phyloP scores from a whole-genome alignment of 2,888 invertebrate species.

The Ophraella communa region DNA sequence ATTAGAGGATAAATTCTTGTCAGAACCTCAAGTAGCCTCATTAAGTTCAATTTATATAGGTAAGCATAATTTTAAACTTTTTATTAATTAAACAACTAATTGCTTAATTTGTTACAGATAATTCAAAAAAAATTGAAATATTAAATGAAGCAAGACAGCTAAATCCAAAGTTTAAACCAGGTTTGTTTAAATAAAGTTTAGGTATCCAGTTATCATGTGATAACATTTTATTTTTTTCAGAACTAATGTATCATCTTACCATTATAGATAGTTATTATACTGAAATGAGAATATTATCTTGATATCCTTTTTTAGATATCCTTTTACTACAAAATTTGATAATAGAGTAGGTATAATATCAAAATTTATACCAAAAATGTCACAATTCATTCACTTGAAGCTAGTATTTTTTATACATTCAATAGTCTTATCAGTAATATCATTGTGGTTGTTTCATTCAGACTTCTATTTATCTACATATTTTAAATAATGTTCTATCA shows the following conservation, averaged over 20 bases:
- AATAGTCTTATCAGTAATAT: neutral
- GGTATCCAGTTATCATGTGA: conserved; percentile 16
- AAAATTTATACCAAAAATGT: neutral
- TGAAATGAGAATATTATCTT: conserved; percentile 31
- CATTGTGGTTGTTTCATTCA: too few species aligned
- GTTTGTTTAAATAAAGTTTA: conserved; percentile 46
- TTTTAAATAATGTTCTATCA: too few species aligned
- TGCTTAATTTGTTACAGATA: conserved; percentile 54
- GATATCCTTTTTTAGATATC: conserved; percentile 44
- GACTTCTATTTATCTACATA: too few species aligned
- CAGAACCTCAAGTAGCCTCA: conserved; percentile 54
- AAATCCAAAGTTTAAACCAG: conserved; percentile 51
- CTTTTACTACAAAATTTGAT: conserved; percentile 35
- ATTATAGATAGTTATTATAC: conserved; percentile 22
- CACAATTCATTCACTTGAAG: neutral
- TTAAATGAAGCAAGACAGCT: conserved; percentile 47
- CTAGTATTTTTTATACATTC: too few species aligned
- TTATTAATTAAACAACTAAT: conserved; percentile 3
- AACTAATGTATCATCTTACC: conserved; percentile 26
- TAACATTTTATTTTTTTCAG: conserved; percentile 37
- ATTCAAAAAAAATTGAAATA: conserved; percentile 57
- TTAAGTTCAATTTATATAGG: conserved; percentile 55
- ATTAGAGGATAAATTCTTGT: conserved; percentile 58
- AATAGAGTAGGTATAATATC: conserved; percentile 5
- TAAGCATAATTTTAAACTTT: conserved; percentile 38